Evolutionary conservation across 2,888 invertebrate species (phyloP), one percentile per base, ranked within the genome.

Genomic region (Pyralis farinalis): DNA sequence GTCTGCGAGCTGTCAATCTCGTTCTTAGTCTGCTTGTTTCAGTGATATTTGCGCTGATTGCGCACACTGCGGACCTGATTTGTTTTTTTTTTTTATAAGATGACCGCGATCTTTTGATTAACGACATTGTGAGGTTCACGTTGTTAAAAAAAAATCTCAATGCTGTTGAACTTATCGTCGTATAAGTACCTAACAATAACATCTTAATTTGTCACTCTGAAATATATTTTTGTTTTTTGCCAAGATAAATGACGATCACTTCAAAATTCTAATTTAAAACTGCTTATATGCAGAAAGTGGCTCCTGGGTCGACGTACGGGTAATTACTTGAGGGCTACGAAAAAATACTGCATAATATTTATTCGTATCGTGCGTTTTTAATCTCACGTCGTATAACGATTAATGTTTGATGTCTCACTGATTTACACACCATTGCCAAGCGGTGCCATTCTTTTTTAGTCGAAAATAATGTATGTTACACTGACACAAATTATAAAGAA

Each of bases 231-330:
- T 52, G 55, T 58, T 56, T 53, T 40, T 43, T 50, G 44, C 52
- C 34, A 72, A 74, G 71, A 70, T 66, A 66, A 74, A 70, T 66
- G 65, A 53, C 67, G 63, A 69, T 67, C 71, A 65, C 58, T 63
- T 63, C 66, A 68, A 71, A 75, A 78, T 76, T 79, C 75, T 81
- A 71, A 81, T 80, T 82, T 78, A 71, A 74, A 75, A 74, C 64
- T 57, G 62, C 62, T 71, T 71, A 71, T 63, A 63, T 56, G 60
- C 62, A 68, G 67, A 62, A 65, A 61, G 65, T 67, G 61, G 60
- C 61, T 52, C 63, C 46, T 67, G 65, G 80, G 82, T 83, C 83
- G 76, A 66, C 63, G 80, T 53, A 68, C 80, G 64, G 58, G 47
- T 58, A 66, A 69, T 65, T 71, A 64, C 52, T 51, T 56, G 60